A percentile compares a stretch with the other conserved stretches of the same genome.
These are phyloP conservation scores for Drosophila simulans DNA, from an alignment of 1,140 invertebrate species.

Conservation along the genomic window DNA sequence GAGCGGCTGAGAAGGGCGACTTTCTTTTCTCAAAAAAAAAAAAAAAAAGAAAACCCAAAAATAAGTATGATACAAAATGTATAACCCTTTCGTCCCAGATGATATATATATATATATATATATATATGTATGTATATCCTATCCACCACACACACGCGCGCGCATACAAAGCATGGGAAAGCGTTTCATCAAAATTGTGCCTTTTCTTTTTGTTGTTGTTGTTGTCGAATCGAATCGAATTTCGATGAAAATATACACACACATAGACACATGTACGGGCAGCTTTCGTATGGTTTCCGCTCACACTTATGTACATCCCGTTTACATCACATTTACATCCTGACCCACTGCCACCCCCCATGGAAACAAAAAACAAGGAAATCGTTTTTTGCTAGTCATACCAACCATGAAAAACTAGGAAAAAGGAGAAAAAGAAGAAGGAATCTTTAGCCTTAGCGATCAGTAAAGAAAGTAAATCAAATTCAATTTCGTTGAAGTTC, in stretches of 20 bases:
- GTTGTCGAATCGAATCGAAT: slow-evolving; percentile 53
- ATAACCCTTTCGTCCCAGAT: slow-evolving; percentile 24
- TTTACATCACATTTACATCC: slow-evolving; percentile 5
- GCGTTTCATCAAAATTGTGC: slow-evolving; percentile 82
- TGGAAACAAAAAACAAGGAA: slow-evolving; percentile 3
- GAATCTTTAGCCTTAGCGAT: slow-evolving; percentile 22
- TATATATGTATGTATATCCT: slow-evolving; percentile 16
- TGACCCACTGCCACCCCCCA: slow-evolving; percentile 7
- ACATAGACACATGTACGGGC: slow-evolving; percentile 20
- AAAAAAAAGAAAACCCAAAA: not conserved
- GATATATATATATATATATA: slow-evolving; percentile 11
- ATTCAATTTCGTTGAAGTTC: slow-evolving; percentile 30
- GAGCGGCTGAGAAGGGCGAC: slow-evolving; percentile 15
- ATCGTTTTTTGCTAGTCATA: slow-evolving; percentile 20
- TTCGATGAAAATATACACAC: slow-evolving; percentile 50
- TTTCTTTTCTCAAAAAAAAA: slow-evolving; percentile 24
- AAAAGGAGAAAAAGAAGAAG: not conserved
- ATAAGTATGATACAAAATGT: not conserved
- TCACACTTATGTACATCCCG: slow-evolving; percentile 8
- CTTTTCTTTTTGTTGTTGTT: slow-evolving; percentile 80
- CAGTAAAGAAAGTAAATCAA: slow-evolving; percentile 22
- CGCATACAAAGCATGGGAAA: slow-evolving; percentile 60
- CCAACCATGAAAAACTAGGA: not conserved
- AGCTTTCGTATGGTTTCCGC: slow-evolving; percentile 9
- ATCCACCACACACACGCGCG: slow-evolving; percentile 17